Evolutionary conservation across 2,888 invertebrate genomes (phyloP), one percentile per base, ranked within the genome.

Genomic region (Agrochola lychnidis): DNA sequence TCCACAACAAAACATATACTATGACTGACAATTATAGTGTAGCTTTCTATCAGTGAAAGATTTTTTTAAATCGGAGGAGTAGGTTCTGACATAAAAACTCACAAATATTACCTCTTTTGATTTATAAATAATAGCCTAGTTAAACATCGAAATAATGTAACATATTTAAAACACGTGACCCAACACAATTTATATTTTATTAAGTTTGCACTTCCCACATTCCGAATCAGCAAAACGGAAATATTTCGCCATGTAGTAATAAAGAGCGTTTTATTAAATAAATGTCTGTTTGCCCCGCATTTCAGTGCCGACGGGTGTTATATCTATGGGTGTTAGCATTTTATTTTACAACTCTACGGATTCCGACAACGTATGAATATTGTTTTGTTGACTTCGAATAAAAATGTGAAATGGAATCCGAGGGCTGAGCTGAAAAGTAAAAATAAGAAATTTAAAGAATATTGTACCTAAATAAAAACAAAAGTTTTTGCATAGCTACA

Each of bases 281-380:
- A 75, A 57, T 82, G 30, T 67, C 48, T 1, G 30, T 22, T 51
- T 16, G 16, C 30, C 14, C 82, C 78, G 30, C 59, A 56, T 4
- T n/a, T 6, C 30, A 19, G 22, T n/a, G 14, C 7, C 10, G 42
- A 25, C 77, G 76, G 67, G 62, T 63, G 62, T n/a, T n/a, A n/a
- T n/a, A n/a, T n/a, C n/a, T n/a, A n/a, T n/a, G 76, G 67, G 62
- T 63, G 62, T 14, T 22, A 16, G 19, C 6, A n/a, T 56, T n/a
- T 40, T 40, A 76, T 71, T 79, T 63, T 4, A 82, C 62, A 51
- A 68, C 6, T 22, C 45, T 30, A 30, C 78, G 45, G 30, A 45
- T 48, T 66, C 57, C 25, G 22, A 57, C 36, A 42, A 45, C 62
- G 10, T 51, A 25, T 56, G 48, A 56, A 22, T 36, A 76, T 57